Conservation (phyloP, 2,888 invertebrate genomes). For the Pachymerium ferrugineum region DNA sequence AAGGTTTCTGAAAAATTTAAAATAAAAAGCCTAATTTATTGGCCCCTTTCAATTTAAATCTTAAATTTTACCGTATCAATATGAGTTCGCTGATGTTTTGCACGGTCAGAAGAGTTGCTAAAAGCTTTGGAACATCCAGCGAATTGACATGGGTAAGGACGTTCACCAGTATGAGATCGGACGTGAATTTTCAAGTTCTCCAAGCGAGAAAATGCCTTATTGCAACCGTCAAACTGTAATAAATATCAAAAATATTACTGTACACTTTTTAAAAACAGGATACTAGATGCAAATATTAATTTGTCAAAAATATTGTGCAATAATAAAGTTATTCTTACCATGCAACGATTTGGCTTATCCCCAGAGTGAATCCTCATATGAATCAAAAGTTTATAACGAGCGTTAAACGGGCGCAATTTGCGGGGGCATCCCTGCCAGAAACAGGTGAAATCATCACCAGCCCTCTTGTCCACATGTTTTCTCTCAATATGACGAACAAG, state of each 20-base stretch:
- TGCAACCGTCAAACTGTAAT: conserved; percentile 86
- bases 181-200: conserved; percentile 98
- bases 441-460: conserved; percentile 78
- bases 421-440: conserved; percentile 89
- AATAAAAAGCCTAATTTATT: not conserved
- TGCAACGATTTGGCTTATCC: conserved; percentile 95
- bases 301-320: too few species aligned
- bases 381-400: conserved; percentile 87
- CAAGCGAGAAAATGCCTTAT: conserved; percentile 90
- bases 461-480: conserved; percentile 55
- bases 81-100: conserved; percentile 97
- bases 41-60: not conserved
- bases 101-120: conserved; percentile 96
- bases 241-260: conserved; percentile 16
- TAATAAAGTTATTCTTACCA: conserved; percentile 67
- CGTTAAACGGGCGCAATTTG: conserved; percentile 87
- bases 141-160: conserved; percentile 92
- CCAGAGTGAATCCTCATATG: conserved; percentile 98
- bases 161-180: conserved; percentile 89
- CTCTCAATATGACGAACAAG: conserved; percentile 78
- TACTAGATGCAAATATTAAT: not conserved
- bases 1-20: conserved; percentile 51
- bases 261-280: not conserved
- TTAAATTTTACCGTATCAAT: conserved; percentile 80
- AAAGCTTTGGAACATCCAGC: conserved; percentile 91